Base-by-base conservation (phyloP, 2,888 invertebrate genomes). In the Lasioglossum oenotherae region DNA sequence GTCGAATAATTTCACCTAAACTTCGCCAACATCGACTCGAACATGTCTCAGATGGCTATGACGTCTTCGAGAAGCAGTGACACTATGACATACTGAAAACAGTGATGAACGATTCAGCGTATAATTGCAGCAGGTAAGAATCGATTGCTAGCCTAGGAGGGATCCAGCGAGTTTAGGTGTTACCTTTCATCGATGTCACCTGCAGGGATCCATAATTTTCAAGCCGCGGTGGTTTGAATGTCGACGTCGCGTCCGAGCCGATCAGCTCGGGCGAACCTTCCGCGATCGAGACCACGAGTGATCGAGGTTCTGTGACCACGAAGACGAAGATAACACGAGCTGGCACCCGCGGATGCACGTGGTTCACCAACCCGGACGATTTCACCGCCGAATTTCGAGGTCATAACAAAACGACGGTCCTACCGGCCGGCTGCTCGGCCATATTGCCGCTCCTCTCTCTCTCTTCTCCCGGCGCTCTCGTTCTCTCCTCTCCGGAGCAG, bases 151-250 rank as follows among this genome's bases (percentile, higher is more conserved):
- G 35, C 16, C 14, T 31, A 19, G 23, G 4, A 69, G 23, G 23
- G 23, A 23, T 1, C 35, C 38, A 23, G 69, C 38, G 38, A 38
- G 38, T 23, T 35, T 38, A 19, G 69, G 46, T 78, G 53, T 89
- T 92, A 93, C 93, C 93, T 93, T 92, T 88, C 92, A 93, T 89
- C 83, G 88, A 87, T 94, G 94, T 95, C 94, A 94, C 94, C 94
- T 93, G 92, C 91, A 84, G 88, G 87, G 92, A 91, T 93, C 93
- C 94, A 95, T 94, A 91, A 89, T 92, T 91, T 78, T 91, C 88
- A 64, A 73, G 78, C 73, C 74, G 64, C 74, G 82, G 80, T 87
- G 78, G 67, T 74, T 78, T 69, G 80, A 49, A 12, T 46, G 77
- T 67, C 74, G 79, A 27, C 78, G 60, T 35, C 77, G 64, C 35